Evolutionary conservation across 2,888 invertebrate genomes (phyloP), one percentile per base, ranked within the genome.

Genomic region (Orchesellides sinensis): DNA sequence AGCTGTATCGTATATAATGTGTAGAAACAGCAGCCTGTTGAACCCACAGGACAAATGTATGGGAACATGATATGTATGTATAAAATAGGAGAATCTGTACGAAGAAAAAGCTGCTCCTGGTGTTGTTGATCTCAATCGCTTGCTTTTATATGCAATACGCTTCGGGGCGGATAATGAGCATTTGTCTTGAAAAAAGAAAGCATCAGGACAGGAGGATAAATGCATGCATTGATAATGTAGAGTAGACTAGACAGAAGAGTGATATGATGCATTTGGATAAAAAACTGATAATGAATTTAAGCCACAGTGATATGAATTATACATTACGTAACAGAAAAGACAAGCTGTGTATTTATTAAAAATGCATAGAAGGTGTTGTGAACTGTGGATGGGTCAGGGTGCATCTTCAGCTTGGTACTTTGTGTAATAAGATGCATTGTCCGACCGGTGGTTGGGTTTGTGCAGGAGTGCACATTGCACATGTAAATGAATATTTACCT

Each of bases 11-110:
- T 59, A 17, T 40, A 23, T 17, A 40, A 19, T 35, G 6, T 6
- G 8, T n/a, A 35, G 4, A 6, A 56, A n/a, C 5, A 52, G 14
- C n/a, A 40, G 80, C 80, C 80, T 80, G 80, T 80, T 80, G 80
- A 70, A 47, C 61, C 12, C 4, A n/a, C n/a, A n/a, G n/a, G n/a
- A n/a, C n/a, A n/a, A n/a, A n/a, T n/a, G n/a, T n/a, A n/a, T n/a
- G n/a, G n/a, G n/a, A n/a, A n/a, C n/a, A n/a, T n/a, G n/a, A n/a
- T n/a, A n/a, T n/a, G n/a, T n/a, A n/a, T n/a, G n/a, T n/a, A n/a
- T n/a, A n/a, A n/a, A n/a, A n/a, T n/a, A n/a, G n/a, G n/a, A n/a
- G n/a, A n/a, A n/a, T n/a, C n/a, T n/a, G n/a, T n/a, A n/a, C n/a
- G n/a, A n/a, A n/a, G 6, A 29, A 3, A 29, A 4, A 47, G 6